Conservation (phyloP, 1,140 invertebrate genomes). For the Polypedilum vanderplanki region DNA sequence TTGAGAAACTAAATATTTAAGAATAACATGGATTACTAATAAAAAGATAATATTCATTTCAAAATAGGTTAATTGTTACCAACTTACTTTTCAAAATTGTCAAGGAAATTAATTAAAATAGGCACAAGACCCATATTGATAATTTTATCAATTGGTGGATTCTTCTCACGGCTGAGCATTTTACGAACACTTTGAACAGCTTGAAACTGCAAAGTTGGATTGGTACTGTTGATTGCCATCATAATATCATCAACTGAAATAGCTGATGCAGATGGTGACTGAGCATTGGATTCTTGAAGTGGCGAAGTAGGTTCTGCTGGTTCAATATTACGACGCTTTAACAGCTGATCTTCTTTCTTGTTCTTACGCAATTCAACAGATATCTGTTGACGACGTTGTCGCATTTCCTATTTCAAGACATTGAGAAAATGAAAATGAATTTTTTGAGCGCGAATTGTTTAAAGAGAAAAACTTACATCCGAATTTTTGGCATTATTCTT, state of each 20-base stretch:
- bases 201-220: conserved; percentile 54
- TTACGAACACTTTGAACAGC: conserved; percentile 76
- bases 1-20: conserved; percentile 55
- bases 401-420: conserved; percentile 61
- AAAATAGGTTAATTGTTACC: too few species aligned
- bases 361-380: conserved; percentile 86
- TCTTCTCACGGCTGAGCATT: conserved; percentile 82
- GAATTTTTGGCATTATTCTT: conserved; percentile 30
- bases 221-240: conserved; percentile 53
- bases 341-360: conserved; percentile 90
- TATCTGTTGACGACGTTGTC: conserved; percentile 78
- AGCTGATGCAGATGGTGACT: conserved; percentile 42
- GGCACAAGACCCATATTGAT: conserved; percentile 83
- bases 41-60: too few species aligned
- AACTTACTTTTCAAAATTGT: conserved; percentile 59
- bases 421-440: conserved; percentile 21
- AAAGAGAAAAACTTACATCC: neutral
- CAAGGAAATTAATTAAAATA: conserved; percentile 70
- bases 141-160: conserved; percentile 89
- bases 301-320: conserved; percentile 50
- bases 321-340: conserved; percentile 83
- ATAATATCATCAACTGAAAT: conserved; percentile 57
- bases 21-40: conserved; percentile 15
- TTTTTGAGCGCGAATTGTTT: neutral
- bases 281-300: conserved; percentile 49